These are phyloP conservation scores for Drosophila littoralis DNA, from an alignment of 1,140 invertebrate genomes.

Conservation along the genomic window DNA sequence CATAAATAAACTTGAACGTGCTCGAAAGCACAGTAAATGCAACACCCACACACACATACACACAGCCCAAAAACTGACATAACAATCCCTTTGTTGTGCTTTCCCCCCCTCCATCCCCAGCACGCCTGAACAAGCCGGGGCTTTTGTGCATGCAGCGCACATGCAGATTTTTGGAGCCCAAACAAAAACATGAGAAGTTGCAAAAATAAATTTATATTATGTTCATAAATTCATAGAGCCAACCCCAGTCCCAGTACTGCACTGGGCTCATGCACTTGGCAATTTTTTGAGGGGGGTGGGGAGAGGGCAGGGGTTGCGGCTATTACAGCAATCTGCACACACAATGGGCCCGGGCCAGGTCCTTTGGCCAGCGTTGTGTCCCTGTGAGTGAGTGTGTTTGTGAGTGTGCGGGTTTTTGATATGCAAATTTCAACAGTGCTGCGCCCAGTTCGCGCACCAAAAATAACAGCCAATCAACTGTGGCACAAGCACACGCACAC, in stretches of 20 bases:
- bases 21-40: conserved; percentile 72
- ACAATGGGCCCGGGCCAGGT: conserved; percentile 19
- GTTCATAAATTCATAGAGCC: conserved; percentile 84
- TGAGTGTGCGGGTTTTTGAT: conserved; percentile 71
- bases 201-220: conserved; percentile 84
- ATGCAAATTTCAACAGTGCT: conserved; percentile 80
- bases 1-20: conserved; percentile 83
- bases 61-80: conserved; percentile 52
- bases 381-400: conserved; percentile 5
- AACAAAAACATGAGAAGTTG: conserved; percentile 82
- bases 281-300: conserved; percentile 25
- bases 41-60: conserved; percentile 41
- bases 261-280: conserved; percentile 54
- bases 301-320: conserved; percentile 12
- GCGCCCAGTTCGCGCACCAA: conserved; percentile 71
- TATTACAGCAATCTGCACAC: conserved; percentile 64
- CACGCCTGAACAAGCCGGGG: background rate
- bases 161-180: conserved; percentile 70
- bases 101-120: background rate
- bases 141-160: conserved; percentile 43
- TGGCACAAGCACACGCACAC: conserved; percentile 59
- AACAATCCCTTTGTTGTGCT: conserved; percentile 77
- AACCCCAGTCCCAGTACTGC: conserved; percentile 21
- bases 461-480: conserved; percentile 84
- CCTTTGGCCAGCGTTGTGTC: conserved; percentile 12